Conservation (phyloP, 92 coral and sea anemone species). For the Actinostola sp. region DNA sequence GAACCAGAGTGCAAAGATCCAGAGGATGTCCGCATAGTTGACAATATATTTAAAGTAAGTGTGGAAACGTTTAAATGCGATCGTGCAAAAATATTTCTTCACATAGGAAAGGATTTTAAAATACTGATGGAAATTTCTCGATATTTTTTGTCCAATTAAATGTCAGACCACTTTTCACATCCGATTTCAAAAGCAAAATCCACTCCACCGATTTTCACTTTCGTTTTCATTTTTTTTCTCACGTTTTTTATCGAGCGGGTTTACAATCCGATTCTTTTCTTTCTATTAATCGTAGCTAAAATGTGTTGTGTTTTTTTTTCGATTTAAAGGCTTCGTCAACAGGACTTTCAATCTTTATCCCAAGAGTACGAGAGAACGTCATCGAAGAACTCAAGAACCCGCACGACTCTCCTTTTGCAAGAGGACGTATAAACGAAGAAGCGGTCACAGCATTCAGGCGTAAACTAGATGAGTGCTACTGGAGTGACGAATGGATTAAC, state of each 20-base stretch:
- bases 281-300: not conserved
- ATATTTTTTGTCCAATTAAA: not conserved
- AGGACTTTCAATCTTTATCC: slow-evolving; percentile 27
- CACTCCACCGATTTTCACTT: not conserved
- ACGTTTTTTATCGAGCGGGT: not conserved
- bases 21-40: slow-evolving; percentile 43
- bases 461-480: not conserved
- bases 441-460: not conserved
- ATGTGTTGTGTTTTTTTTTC: not conserved
- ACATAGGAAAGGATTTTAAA: not conserved
- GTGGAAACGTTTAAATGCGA: not conserved
- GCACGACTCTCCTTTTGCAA: slow-evolving; percentile 14
- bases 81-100: not conserved
- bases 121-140: not conserved
- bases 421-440: not conserved
- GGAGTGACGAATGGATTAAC: slow-evolving; percentile 34
- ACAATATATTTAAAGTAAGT: slow-evolving; percentile 32
- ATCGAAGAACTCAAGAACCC: not conserved
- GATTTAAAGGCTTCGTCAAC: slow-evolving; percentile 18
- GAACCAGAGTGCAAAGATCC: slow-evolving; percentile 56
- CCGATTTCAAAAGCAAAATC: too few species aligned
- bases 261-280: not conserved
- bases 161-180: too few species aligned
- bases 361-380: slow-evolving; percentile 16
- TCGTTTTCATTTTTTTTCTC: not conserved